Conservation (phyloP, 2,113 vertebrate genomes). For the Talpa occidentalis region DNA sequence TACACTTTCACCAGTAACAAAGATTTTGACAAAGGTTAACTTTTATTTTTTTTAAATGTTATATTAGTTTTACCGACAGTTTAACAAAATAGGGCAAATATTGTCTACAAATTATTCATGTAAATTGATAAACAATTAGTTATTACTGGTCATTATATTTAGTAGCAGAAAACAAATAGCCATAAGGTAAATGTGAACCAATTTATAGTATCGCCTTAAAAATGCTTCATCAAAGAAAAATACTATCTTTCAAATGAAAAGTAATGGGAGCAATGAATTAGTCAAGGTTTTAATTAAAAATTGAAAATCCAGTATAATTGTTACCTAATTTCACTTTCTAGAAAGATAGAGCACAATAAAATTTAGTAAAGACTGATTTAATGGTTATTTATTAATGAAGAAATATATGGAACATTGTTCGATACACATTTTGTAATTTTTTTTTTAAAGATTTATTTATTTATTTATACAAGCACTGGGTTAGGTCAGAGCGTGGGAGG, state of each 20-base stretch:
- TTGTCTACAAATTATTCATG: slow-evolving; percentile 52
- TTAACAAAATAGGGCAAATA: slow-evolving; percentile 34
- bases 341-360: slow-evolving; percentile 57
- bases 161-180: slow-evolving; percentile 33
- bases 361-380: slow-evolving; percentile 34
- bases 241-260: slow-evolving; percentile 63
- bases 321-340: slow-evolving; percentile 39
- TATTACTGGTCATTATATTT: slow-evolving; percentile 48
- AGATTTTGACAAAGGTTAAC: not conserved
- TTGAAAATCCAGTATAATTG: slow-evolving; percentile 36
- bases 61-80: not conserved
- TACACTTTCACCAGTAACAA: not conserved
- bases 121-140: slow-evolving; percentile 21
- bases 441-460: too few species aligned
- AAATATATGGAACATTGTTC: not conserved
- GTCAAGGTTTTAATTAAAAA: slow-evolving; percentile 71
- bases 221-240: slow-evolving; percentile 70
- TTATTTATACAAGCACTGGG: too few species aligned
- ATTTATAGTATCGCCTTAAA: slow-evolving; percentile 67
- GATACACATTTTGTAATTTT: not conserved
- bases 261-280: slow-evolving; percentile 69
- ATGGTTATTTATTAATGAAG: slow-evolving; percentile 61
- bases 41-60: not conserved
- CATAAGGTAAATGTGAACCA: slow-evolving; percentile 57
- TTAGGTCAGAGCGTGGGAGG: too few species aligned